Conservation (phyloP, 2,113 vertebrate species). For the Hepsetus odoe region DNA sequence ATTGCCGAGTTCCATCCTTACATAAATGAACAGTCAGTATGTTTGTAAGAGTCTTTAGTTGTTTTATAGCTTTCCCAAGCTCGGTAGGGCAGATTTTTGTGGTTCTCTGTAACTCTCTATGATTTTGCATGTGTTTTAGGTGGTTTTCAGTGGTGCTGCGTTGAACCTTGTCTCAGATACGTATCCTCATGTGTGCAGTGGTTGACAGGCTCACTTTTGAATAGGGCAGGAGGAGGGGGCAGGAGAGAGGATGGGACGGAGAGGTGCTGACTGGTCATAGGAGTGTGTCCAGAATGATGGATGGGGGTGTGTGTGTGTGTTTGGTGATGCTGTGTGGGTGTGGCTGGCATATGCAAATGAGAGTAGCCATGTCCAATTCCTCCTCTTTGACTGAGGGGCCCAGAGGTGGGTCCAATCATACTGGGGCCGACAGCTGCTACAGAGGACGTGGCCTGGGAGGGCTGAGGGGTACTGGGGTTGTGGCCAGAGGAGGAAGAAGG, state of each 20-base stretch:
- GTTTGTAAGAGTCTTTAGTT: constrained; percentile 23
- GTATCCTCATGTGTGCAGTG: constrained; percentile 90
- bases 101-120: no score
- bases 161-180: constrained; percentile 87
- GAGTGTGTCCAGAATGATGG: constrained; percentile 77
- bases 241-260: constrained; percentile 84
- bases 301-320: constrained; percentile 65
- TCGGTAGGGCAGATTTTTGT: neutral
- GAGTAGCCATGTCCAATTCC: constrained; percentile 81
- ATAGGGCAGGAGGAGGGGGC: constrained; percentile 91
- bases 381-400: constrained; percentile 58
- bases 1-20: constrained; percentile 13
- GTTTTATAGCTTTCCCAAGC: neutral
- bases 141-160: constrained; percentile 76
- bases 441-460: constrained; percentile 67
- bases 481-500: constrained; percentile 73
- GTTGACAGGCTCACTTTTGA: constrained; percentile 95
- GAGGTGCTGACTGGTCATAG: constrained; percentile 79
- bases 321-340: constrained; percentile 80
- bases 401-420: constrained; percentile 70
- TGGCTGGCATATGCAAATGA: constrained; percentile 86
- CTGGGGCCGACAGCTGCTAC: constrained; percentile 55
- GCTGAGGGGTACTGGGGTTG: constrained; percentile 67
- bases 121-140: constrained; percentile 35
- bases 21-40: constrained; percentile 12